phyloP scores from a whole-genome alignment of 2,113 vertebrate genomes.

The Siniperca knerii region DNA sequence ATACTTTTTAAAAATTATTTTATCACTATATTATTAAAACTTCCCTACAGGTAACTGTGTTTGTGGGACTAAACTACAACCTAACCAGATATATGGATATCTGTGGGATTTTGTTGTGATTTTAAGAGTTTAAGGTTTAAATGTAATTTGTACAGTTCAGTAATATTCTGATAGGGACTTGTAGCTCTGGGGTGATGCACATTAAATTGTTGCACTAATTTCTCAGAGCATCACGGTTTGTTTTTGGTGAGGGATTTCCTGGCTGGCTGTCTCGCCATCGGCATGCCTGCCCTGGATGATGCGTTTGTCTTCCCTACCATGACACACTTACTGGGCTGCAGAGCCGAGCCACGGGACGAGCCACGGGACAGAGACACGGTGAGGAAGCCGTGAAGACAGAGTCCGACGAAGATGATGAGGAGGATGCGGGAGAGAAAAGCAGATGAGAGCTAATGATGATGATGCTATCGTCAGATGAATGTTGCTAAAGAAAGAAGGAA shows the following conservation, averaged over 20 bases:
- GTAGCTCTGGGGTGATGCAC: not conserved
- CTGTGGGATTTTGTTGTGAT: not conserved
- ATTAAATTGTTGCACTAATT: not conserved
- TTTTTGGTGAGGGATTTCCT: conserved; percentile 41
- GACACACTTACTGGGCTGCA: conserved; percentile 67
- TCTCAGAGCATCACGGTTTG: not conserved
- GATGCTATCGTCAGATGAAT: not conserved
- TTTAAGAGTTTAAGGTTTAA: not conserved
- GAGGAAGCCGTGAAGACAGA: conserved; percentile 21
- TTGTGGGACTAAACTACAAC: not conserved
- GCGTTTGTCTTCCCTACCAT: conserved; percentile 39
- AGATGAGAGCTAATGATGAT: not conserved
- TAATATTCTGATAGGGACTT: not conserved
- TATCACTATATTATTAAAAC: no score
- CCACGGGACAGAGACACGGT: conserved; percentile 28
- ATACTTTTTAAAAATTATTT: no score
- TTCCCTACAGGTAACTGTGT: not conserved
- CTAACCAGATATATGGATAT: not conserved
- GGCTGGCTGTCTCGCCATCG: conserved; percentile 3
- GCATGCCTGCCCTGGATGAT: conserved; percentile 43
- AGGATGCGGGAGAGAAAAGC: not conserved
- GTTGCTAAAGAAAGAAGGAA: not conserved
- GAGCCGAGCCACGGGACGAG: conserved; percentile 47
- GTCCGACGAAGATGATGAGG: not conserved
- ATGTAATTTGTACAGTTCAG: not conserved